Base-by-base conservation (phyloP, 2,113 vertebrate species). In the Rousettus leschenaultii region DNA sequence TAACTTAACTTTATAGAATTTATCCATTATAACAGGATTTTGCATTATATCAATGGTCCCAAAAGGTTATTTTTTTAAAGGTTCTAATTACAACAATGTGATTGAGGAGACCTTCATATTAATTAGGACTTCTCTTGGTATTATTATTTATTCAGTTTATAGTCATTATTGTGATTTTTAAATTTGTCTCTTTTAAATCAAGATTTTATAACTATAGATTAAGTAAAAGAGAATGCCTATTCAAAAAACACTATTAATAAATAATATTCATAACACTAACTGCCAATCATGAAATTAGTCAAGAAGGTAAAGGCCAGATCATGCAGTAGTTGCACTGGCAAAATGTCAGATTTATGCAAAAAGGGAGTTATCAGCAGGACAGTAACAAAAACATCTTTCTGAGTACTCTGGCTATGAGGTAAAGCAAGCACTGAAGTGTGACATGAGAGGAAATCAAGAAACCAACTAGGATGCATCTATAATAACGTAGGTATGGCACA, bases 41-140 rank as follows among this genome's bases (percentile, higher is more conserved):
- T 90, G 86, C 6, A 89, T 86, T 82, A 65, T 59, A 94, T 45
- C 18, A 70, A 5, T 83, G 45, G 93, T 97, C 79, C 66, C 86
- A 3, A 30, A 96, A 95, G n/a, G 55, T 0, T 4, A 0, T 55
- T 86, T 97, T 86, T 18, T 70, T 68, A 83, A 92, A 95, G 30
- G 91, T 1, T 96, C 70, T 91, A 96, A 96, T 74, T 73, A 59
- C 35, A 51, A 80, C 38, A 94, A 94, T 71, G 71, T 51, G 13
- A 97, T 10, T 66, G 28, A 97, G 63, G 14, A 97, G 4, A 2
- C 33, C n/a, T 8, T n/a, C 18, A 90, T 43, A 73, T 65, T 70
- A 40, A 73, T 94, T 7, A 95, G 13, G 24, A 89, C 74, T 95
- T 85, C 43, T 66, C 71, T 97, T 91, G 45, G 59, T 75, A 89